These are phyloP conservation scores for Homarus gammarus DNA, from an alignment of 2,888 invertebrate genomes.

Conservation along the genomic window DNA sequence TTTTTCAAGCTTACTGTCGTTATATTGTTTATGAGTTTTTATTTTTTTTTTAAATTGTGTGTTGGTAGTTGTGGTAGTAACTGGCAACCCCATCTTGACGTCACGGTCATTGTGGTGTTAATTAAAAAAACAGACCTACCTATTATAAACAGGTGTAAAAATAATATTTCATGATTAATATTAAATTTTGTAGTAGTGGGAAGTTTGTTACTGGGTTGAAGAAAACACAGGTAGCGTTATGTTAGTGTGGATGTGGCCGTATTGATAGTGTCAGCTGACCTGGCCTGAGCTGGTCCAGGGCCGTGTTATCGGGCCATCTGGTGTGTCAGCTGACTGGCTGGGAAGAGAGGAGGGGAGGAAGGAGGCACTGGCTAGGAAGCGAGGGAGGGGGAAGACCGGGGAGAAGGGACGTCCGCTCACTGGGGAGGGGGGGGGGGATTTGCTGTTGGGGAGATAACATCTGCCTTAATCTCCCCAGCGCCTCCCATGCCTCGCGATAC, in stretches of 20 bases:
- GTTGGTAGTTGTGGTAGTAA: neutral
- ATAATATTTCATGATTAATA: too few species aligned
- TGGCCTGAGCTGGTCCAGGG: neutral
- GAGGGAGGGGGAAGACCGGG: neutral
- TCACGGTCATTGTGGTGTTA: too few species aligned
- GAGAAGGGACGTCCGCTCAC: neutral
- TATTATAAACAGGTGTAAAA: too few species aligned
- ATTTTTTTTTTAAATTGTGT: too few species aligned
- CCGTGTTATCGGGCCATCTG: slow-evolving; percentile 11
- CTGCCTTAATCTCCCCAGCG: neutral
- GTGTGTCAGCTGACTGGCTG: neutral
- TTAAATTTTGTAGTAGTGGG: too few species aligned
- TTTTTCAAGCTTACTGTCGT: too few species aligned
- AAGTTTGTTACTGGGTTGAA: too few species aligned
- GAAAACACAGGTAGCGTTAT: too few species aligned
- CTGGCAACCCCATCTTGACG: neutral
- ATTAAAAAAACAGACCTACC: too few species aligned
- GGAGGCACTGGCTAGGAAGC: neutral
- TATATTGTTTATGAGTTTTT: too few species aligned
- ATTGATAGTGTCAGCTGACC: neutral
- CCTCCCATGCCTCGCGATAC: too few species aligned
- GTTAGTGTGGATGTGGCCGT: too few species aligned
- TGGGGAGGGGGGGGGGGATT: neutral
- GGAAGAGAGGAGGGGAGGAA: neutral
- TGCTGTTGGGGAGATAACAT: neutral